Evolutionary conservation across 2,888 invertebrate species (phyloP).

Genomic region (Myopa testacea): DNA sequence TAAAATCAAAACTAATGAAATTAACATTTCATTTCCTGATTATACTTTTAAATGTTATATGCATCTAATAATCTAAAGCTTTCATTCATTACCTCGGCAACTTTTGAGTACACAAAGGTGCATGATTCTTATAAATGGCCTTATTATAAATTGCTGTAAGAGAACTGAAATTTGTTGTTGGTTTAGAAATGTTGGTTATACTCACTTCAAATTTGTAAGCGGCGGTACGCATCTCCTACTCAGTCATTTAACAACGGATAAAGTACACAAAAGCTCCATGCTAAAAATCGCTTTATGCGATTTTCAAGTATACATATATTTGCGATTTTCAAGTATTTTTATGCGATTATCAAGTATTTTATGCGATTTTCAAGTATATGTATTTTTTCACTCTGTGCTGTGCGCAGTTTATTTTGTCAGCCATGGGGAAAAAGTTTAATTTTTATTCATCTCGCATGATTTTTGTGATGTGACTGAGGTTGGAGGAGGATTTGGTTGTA

Average conservation of each 20-base stretch:
- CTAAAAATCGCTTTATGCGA: slow-evolving; percentile 34
- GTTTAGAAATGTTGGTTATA: slow-evolving; percentile 53
- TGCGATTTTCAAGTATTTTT: slow-evolving; percentile 27
- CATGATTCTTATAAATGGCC: background rate
- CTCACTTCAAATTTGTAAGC: slow-evolving; percentile 54
- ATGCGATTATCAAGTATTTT: slow-evolving; percentile 36
- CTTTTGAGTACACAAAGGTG: slow-evolving; percentile 27
- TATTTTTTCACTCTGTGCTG: slow-evolving; percentile 35
- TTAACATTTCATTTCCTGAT: background rate
- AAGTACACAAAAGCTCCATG: slow-evolving; percentile 36
- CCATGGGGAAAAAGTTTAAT: slow-evolving; percentile 43
- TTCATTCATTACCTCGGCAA: slow-evolving; percentile 34
- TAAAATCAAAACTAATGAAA: background rate
- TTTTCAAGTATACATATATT: slow-evolving; percentile 21
- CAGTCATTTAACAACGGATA: slow-evolving; percentile 30
- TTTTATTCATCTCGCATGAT: slow-evolving; percentile 47
- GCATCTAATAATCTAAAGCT: slow-evolving; percentile 1
- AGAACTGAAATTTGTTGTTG: slow-evolving; percentile 47
- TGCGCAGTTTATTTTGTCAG: slow-evolving; percentile 44
- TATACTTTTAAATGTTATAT: background rate
- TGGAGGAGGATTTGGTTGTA: slow-evolving; percentile 47
- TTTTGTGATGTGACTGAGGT: slow-evolving; percentile 49
- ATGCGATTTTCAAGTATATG: slow-evolving; percentile 31
- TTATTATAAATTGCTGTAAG: slow-evolving; percentile 46
- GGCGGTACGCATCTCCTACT: slow-evolving; percentile 54